phyloP scores from a whole-genome alignment of 1,140 invertebrate genomes.

The Lucilia cuprina region DNA sequence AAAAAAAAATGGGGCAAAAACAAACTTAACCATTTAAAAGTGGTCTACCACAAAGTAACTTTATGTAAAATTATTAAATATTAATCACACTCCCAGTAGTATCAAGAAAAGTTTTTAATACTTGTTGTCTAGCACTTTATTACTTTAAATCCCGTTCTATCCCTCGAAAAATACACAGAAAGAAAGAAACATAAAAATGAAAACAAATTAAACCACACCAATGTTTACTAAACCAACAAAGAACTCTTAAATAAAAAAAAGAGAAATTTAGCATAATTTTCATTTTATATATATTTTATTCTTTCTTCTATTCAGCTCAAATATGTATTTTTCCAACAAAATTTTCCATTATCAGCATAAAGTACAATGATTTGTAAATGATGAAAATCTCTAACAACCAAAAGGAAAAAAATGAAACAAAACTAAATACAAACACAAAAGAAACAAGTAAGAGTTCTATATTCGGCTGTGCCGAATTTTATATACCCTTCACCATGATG shows the following conservation, averaged over 20 bases:
- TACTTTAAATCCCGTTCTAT: neutral
- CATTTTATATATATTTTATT: neutral
- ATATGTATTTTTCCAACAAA: neutral
- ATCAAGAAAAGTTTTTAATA: neutral
- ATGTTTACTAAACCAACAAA: neutral
- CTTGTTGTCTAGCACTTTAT: neutral
- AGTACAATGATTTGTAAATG: neutral
- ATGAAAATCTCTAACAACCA: neutral
- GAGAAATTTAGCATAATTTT: neutral
- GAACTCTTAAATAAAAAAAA: neutral
- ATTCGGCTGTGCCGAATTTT: too few species aligned
- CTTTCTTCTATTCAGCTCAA: neutral
- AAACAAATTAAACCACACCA: neutral
- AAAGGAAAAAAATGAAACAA: neutral
- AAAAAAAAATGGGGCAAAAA: neutral
- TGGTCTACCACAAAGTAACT: neutral
- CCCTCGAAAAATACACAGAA: neutral
- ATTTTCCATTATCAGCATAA: constrained; percentile 11
- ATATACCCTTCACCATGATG: too few species aligned
- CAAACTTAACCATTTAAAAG: neutral
- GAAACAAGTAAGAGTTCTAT: too few species aligned
- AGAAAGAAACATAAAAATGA: neutral
- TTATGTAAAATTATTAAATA: neutral
- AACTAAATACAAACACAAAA: neutral
- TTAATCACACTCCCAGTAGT: neutral